phyloP scores from a whole-genome alignment of 2,888 invertebrate genomes.

The Sarcophaga rosellei region DNA sequence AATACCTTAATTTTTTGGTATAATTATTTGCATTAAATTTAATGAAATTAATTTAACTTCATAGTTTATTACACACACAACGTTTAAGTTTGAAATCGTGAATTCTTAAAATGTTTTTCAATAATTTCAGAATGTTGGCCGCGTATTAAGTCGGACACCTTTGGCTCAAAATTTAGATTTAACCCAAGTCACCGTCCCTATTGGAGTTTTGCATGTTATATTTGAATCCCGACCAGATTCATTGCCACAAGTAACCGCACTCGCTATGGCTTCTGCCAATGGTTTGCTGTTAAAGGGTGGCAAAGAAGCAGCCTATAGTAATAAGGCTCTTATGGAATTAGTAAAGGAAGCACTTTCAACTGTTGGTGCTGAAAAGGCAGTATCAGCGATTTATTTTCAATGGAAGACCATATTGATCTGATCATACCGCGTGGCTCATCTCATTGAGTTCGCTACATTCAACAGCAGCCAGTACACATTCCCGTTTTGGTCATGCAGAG shows the following conservation, averaged over 20 bases:
- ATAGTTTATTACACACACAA: too few relatives aligned
- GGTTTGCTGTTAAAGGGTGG: constrained; percentile 98
- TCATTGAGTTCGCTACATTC: constrained; percentile 93
- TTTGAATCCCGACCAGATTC: constrained; percentile 98
- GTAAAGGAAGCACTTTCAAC: constrained; percentile 93
- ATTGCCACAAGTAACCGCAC: constrained; percentile 96
- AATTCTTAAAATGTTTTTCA: background rate
- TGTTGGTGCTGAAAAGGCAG: constrained; percentile 92
- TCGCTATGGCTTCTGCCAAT: constrained; percentile 98
- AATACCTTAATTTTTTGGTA: too few relatives aligned
- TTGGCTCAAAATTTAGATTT: constrained; percentile 93
- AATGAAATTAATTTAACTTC: too few relatives aligned
- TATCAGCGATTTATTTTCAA: constrained; percentile 96
- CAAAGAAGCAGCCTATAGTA: constrained; percentile 96
- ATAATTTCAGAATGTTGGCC: constrained; percentile 84
- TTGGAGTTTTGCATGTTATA: constrained; percentile 98
- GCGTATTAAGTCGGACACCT: constrained; percentile 87
- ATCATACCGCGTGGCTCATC: constrained; percentile 98
- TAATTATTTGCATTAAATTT: too few relatives aligned
- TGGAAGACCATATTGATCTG: constrained; percentile 97
- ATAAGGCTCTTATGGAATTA: constrained; percentile 93
- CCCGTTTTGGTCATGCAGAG: constrained; percentile 98
- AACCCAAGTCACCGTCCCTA: constrained; percentile 97
- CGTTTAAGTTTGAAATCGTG: too few relatives aligned
- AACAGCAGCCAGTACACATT: constrained; percentile 94